A percentile compares a stretch with the other conserved stretches of the same genome.
Conservation (phyloP, 2,113 vertebrate genomes). For the Tympanuchus pallidicinctus region DNA sequence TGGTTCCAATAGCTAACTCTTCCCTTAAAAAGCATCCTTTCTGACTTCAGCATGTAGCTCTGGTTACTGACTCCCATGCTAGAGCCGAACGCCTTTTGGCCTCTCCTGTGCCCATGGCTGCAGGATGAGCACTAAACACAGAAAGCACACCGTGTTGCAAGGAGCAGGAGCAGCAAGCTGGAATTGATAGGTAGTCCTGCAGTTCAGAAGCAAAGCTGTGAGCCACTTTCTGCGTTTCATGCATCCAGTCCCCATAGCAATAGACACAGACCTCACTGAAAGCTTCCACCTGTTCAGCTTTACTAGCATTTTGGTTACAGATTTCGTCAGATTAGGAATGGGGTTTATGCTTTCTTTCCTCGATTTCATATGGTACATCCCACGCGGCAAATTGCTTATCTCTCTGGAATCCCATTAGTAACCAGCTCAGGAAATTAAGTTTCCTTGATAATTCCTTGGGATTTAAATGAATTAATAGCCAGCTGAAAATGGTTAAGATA, state of each 20-base stretch:
- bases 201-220: background rate
- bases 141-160: background rate
- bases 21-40: background rate
- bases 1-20: background rate
- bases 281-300: background rate
- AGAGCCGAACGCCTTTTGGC: background rate
- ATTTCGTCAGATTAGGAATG: background rate
- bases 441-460: background rate
- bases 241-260: background rate
- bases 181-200: background rate
- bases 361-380: background rate
- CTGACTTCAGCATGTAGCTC: background rate
- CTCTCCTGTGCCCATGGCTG: accelerated
- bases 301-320: background rate
- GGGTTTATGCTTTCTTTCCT: background rate
- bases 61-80: background rate
- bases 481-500: background rate
- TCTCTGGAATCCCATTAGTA: background rate
- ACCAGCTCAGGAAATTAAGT: background rate
- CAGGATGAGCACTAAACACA: background rate
- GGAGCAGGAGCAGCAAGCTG: background rate
- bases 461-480: background rate
- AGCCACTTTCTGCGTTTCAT: background rate
- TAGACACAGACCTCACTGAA: accelerated
- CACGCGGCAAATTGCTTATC: background rate